A percentile compares a stretch with the other conserved stretches of the same genome.
phyloP scores from a whole-genome alignment of 37 sponge, comb jelly and placozoan species.

The Beroe forskalii region DNA sequence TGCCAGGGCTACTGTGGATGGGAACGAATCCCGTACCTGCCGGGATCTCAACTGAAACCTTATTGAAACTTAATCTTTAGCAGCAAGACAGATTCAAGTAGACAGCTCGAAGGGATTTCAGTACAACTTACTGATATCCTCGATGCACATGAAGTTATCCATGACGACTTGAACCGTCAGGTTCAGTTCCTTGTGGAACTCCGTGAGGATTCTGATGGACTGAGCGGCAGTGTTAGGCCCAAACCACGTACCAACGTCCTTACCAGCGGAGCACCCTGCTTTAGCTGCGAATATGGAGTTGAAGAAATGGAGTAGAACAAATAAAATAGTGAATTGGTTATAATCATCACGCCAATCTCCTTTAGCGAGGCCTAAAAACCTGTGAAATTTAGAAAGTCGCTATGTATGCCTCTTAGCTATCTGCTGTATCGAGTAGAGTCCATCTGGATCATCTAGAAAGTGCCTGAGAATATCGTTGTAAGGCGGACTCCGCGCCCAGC shows the following conservation, averaged over 20 bases:
- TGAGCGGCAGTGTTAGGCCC: conserved; percentile 98
- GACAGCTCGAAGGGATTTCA: no score
- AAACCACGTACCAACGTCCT: conserved; percentile 89
- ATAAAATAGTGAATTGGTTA: no score
- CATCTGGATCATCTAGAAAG: conserved; percentile 85
- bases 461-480: conserved; percentile 77
- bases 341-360: no score
- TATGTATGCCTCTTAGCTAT: conserved; percentile 82
- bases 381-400: no score
- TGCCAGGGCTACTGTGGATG: no score
- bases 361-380: no score
- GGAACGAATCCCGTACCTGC: no score
- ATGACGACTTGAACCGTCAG: conserved; percentile 92
- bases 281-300: conserved; percentile 27
- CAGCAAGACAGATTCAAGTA: no score
- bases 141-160: conserved; percentile 89
- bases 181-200: conserved; percentile 77
- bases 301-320: no score
- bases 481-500: neutral
- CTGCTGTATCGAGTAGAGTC: conserved; percentile 90
- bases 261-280: conserved; percentile 58
- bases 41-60: no score
- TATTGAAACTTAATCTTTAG: no score
- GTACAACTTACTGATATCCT: conserved; percentile 78
- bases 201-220: conserved; percentile 77